Percentiles rank a stretch among this genome's conserved stretches.
Evolutionary conservation across 2,888 invertebrate genomes (phyloP).

Genomic region (Brassicogethes aeneus): DNA sequence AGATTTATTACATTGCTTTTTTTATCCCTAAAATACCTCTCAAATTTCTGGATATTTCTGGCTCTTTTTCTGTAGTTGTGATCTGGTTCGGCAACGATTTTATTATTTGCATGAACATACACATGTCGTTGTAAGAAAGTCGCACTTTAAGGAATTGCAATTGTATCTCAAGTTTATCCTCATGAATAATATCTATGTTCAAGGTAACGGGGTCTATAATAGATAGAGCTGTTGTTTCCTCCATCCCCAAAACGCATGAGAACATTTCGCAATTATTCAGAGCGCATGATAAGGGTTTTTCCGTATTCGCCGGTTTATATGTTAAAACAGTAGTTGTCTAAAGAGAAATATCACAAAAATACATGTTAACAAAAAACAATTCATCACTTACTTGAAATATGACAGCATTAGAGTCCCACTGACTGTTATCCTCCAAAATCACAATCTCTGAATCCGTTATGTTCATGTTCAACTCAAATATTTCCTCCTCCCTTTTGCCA

Average conservation of each 20-base stretch:
- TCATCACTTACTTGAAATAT: conserved; percentile 61
- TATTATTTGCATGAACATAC: conserved; percentile 83
- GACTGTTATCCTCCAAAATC: conserved; percentile 81
- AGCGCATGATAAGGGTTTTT: conserved; percentile 76
- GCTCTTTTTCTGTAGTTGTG: conserved; percentile 36
- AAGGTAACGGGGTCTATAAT: conserved; percentile 90
- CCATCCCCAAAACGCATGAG: conserved; percentile 80
- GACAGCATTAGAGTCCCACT: conserved; percentile 87
- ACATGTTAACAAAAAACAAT: too few relatives aligned
- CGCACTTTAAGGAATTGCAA: conserved; percentile 71
- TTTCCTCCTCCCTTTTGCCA: conserved; percentile 32
- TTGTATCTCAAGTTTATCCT: conserved; percentile 47
- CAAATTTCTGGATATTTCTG: conserved; percentile 1
- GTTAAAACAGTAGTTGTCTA: conserved; percentile 82
- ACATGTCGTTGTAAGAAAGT: conserved; percentile 87
- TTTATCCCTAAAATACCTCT: too few relatives aligned
- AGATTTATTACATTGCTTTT: conserved; percentile 2
- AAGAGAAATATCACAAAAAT: too few relatives aligned
- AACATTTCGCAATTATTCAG: conserved; percentile 88
- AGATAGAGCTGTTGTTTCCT: conserved; percentile 81
- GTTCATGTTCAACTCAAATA: conserved; percentile 82
- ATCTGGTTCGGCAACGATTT: conserved; percentile 80
- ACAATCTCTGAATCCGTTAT: conserved; percentile 94
- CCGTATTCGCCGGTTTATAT: conserved; percentile 59
- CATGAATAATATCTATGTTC: conserved; percentile 55